Evolutionary conservation across 2,888 invertebrate genomes (phyloP), one percentile per base, ranked within the genome.

Genomic region (Callosobruchus maculatus): DNA sequence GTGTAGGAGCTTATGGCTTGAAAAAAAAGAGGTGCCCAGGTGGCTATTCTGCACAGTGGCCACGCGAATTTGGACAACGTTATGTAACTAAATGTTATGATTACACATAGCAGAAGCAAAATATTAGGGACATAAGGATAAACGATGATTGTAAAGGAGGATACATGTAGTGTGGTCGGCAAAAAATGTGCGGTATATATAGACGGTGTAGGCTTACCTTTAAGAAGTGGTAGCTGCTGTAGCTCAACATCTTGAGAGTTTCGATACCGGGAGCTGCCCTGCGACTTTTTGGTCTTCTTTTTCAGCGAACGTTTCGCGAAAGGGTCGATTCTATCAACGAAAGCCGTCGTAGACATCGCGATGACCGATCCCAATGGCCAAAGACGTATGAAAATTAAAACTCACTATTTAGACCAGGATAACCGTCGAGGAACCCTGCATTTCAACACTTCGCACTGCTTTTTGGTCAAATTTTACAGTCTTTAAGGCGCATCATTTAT

Each of bases 301-400:
- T 97, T 97, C 85, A 97, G 90, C 85, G 98, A 98, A 88, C 97
- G 93, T 91, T 98, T 99, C 84, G 97, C 96, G 90, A 99, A 99
- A 86, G 99, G 99, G 92, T 99, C 99, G 91, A 99, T 98, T 90
- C 98, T 95, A 92, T 99, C 98, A 90, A 98, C 97, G 92, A 98
- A 96, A 88, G 95, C 93, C 88, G 95, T 93, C 90, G 93, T 93
- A 90, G 95, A 93, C 93, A 91, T 92, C 87, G 89, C 89, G 88
- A 87, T 49, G 49, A 49, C 49, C 49, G 49, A 49, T 49, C 49
- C 49, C 49, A 49, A 49, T 49, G 49, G 49, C 49, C 49, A 49
- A 26, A 49, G 49, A 49, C 49, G 49, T 49, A 49, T 49, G 49
- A 49, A 49, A 49, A 49, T 49, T 49, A 82, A 79, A 77, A 70